These are phyloP conservation scores for Sebastolobus altivelis DNA, from an alignment of 2,797 vertebrate genomes.

Conservation along the genomic window DNA sequence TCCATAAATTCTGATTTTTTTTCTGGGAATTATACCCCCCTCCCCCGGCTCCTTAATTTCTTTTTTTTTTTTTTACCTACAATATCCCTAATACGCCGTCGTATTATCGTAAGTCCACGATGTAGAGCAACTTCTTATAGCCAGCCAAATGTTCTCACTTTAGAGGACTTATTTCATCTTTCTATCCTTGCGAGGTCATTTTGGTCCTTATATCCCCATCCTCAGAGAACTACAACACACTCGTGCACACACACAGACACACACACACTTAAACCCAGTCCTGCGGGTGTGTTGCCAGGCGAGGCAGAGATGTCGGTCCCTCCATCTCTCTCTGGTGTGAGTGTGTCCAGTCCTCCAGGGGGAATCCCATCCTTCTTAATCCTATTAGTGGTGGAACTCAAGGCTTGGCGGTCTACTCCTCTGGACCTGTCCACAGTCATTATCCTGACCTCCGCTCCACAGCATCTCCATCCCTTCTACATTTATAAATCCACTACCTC, in stretches of 20 bases:
- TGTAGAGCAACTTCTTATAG: background rate
- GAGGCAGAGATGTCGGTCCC: conserved; percentile 63
- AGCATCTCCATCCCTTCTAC: conserved; percentile 52
- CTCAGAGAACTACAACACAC: conserved; percentile 5
- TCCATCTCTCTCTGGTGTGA: conserved; percentile 75
- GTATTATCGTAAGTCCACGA: background rate
- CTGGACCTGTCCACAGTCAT: conserved; percentile 84
- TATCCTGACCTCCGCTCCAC: conserved; percentile 76
- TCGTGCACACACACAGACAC: background rate
- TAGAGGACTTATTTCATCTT: background rate
- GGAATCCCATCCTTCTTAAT: conserved; percentile 81
- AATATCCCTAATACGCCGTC: background rate
- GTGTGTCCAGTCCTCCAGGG: conserved; percentile 74
- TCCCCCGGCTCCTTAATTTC: too few species aligned
- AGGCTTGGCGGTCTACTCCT: conserved; percentile 69
- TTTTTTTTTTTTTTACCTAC: too few species aligned
- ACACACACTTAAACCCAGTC: conserved; percentile 54
- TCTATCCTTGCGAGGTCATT: conserved; percentile 17
- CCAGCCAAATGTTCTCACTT: background rate
- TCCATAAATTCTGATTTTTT: too few species aligned
- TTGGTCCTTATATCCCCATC: background rate
- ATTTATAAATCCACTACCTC: conserved; percentile 21
- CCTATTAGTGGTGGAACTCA: conserved; percentile 80
- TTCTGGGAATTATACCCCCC: too few species aligned
- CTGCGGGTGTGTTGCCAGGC: conserved; percentile 70